Evolutionary conservation across 2,797 vertebrate species (phyloP).

Genomic region (Cichlasoma orientale): DNA sequence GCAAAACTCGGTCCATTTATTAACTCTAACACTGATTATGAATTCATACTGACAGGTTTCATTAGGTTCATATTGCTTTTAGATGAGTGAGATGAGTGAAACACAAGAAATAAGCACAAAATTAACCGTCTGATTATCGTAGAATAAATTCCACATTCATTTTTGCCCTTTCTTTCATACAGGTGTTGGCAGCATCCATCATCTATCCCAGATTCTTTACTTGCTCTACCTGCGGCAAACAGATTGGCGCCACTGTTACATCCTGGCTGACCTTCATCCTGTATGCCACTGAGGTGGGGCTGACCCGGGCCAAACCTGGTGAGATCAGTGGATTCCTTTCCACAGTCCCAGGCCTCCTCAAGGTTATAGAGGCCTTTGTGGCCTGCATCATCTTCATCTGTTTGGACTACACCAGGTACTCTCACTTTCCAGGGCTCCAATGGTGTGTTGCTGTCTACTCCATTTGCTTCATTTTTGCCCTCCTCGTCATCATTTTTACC

Average conservation of each 20-base stretch:
- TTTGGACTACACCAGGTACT: slow-evolving; percentile 13
- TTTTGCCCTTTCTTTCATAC: slow-evolving; percentile 1
- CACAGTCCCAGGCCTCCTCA: slow-evolving; percentile 86
- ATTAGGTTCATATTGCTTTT: background rate
- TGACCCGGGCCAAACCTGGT: slow-evolving; percentile 80
- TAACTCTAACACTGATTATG: background rate
- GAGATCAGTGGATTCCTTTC: slow-evolving; percentile 88
- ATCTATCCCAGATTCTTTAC: slow-evolving; percentile 77
- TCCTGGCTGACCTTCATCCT: slow-evolving; percentile 84
- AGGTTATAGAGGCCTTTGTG: slow-evolving; percentile 87
- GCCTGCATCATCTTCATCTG: slow-evolving; percentile 88
- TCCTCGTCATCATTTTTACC: slow-evolving; percentile 84
- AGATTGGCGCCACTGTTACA: slow-evolving; percentile 74
- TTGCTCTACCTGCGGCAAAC: slow-evolving; percentile 17
- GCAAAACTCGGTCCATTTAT: background rate
- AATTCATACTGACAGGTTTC: background rate
- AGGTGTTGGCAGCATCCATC: slow-evolving; percentile 84
- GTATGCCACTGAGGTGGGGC: slow-evolving; percentile 82
- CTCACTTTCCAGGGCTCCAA: slow-evolving; percentile 31
- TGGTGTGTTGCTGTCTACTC: slow-evolving; percentile 88
- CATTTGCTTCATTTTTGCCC: slow-evolving; percentile 85
- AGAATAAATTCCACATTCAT: background rate
- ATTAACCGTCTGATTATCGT: background rate
- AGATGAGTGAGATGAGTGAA: too few relatives aligned
- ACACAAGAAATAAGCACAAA: background rate